Conservation (phyloP, 2,888 invertebrate genomes). For the Drosophila anomelani region DNA sequence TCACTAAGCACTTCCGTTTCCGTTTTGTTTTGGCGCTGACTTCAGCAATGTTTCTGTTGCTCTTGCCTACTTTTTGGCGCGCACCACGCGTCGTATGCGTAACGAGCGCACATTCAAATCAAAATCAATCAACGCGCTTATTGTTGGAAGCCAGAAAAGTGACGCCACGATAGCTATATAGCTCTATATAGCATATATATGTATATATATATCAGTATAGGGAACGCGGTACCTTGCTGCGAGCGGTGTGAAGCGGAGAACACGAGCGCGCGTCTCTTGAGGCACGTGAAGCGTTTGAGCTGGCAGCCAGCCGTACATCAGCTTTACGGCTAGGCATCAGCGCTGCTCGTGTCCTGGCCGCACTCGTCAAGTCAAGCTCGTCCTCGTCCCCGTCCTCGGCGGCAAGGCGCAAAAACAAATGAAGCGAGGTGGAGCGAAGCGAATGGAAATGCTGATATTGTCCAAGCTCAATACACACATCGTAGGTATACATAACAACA, state of each 20-base stretch:
- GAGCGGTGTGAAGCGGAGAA: constrained; percentile 38
- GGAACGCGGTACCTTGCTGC: constrained; percentile 19
- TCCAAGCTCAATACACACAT: constrained; percentile 25
- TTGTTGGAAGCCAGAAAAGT: constrained; percentile 58
- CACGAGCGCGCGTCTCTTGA: constrained; percentile 76
- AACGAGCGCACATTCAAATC: constrained; percentile 70
- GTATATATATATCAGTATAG: constrained; percentile 11
- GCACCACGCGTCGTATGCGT: constrained; percentile 68
- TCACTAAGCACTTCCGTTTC: constrained; percentile 73
- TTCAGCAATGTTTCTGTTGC: constrained; percentile 25
- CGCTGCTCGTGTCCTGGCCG: constrained; percentile 35
- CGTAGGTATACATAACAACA: constrained; percentile 49
- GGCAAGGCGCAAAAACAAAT: constrained; percentile 71
- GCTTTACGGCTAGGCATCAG: constrained; percentile 61
- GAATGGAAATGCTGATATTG: constrained; percentile 29
- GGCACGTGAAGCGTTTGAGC: constrained; percentile 76
- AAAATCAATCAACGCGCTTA: constrained; percentile 71
- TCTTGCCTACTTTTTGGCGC: constrained; percentile 62
- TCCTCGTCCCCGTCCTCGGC: constrained; percentile 51
- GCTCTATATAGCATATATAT: constrained; percentile 8
- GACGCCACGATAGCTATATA: constrained; percentile 29
- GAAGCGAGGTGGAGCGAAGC: constrained; percentile 66
- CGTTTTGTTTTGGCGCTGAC: constrained; percentile 50
- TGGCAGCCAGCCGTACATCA: constrained; percentile 60
- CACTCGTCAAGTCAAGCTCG: constrained; percentile 49